Conservation (phyloP, 2,888 invertebrate genomes). For the Mactromeris polynyma region DNA sequence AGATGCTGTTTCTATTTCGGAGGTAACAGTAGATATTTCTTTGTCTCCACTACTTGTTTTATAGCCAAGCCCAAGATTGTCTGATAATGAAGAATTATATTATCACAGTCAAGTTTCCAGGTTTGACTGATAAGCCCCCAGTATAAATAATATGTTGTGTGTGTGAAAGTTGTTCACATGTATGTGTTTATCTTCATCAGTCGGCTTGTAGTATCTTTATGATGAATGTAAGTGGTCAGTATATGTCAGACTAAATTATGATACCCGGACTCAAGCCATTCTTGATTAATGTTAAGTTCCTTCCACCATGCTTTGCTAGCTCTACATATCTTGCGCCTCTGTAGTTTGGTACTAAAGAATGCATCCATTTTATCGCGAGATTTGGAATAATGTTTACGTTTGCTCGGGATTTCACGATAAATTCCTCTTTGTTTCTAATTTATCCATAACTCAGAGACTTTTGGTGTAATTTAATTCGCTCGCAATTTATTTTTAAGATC, state of each 20-base stretch:
- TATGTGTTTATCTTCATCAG: not conserved
- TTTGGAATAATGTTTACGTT: not conserved
- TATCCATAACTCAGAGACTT: not conserved
- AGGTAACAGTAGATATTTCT: no score
- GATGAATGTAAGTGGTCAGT: constrained; percentile 22
- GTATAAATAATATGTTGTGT: not conserved
- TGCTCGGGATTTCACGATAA: not conserved
- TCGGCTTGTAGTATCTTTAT: not conserved
- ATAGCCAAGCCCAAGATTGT: not conserved
- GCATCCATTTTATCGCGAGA: not conserved
- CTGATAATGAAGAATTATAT: not conserved
- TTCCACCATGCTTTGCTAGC: not conserved
- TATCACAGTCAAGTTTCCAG: not conserved
- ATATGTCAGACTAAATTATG: constrained; percentile 13
- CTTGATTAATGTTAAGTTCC: constrained; percentile 9
- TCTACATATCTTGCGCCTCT: not conserved
- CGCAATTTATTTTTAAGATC: not conserved
- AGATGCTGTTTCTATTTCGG: no score
- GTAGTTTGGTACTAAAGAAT: not conserved
- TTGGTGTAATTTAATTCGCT: not conserved
- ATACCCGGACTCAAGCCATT: not conserved
- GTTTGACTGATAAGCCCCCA: not conserved
- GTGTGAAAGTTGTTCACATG: constrained; percentile 8
- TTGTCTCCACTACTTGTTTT: not conserved
- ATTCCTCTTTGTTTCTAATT: not conserved